Base-by-base conservation (phyloP, 2,797 vertebrate genomes). In the Myotis daubentonii region DNA sequence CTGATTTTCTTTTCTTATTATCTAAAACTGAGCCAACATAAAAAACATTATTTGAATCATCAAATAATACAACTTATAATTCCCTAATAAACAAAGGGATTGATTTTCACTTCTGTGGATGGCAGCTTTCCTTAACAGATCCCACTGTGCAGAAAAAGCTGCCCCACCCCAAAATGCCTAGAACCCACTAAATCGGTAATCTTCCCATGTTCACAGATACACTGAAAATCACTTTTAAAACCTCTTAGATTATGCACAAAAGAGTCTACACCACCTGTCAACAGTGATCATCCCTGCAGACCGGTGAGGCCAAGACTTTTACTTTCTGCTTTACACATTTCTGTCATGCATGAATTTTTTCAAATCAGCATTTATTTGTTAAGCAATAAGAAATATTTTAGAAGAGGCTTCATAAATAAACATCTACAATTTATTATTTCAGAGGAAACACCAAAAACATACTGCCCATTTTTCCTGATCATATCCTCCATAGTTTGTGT, bases 1-100 rank as follows among this genome's bases (percentile, higher is more conserved):
- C 4, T 84, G 51, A 86, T 86, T 92, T 86, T 85, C 36, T 80
- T 85, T 96, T 80, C 68, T 57, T 62, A 81, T 66, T 81, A 55
- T 88, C 80, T 86, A 68, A 86, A 70, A 55, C 60, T 70, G 51
- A 74, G 89, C 30, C 89, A 88, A 47, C 60, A 84, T 80, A 23
- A 88, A 95, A 94, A 85, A 47, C 12, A 83, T 44, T 44, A 44
- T 44, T 44, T 44, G 79, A 55, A 91, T 53, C 74, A 90, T 70
- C 16, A 68, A 49, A 23, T 62, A 95, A 84, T 11, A 57, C 71
- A 85, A n/a, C 36, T 70, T 44, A 36, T 1, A 88, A 44, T 53
- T 72, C 88, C 72, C 20, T 79, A 88, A 89, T 36, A 74, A 80
- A 91, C 49, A 74, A 62, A 80, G 51, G 8, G 89, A 74, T 28